A percentile compares a stretch with the other conserved stretches of the same genome.
Conservation (phyloP, 2,113 vertebrate species). For the Oryzias melastigma region DNA sequence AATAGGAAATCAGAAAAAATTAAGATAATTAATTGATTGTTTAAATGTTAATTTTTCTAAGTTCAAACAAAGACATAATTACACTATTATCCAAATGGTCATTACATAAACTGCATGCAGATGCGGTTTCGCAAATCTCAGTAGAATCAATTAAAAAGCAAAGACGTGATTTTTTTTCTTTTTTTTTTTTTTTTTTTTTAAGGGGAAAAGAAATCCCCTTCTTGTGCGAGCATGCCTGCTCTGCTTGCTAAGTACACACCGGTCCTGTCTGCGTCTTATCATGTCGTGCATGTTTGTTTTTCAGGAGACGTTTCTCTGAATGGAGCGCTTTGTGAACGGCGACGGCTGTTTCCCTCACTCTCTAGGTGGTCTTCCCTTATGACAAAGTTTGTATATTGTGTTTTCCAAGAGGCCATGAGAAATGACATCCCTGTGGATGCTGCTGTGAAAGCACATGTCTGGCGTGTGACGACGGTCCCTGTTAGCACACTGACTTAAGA, state of each 20-base stretch:
- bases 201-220: background rate
- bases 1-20: too few species aligned
- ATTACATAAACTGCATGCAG: too few species aligned
- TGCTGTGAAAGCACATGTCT: slow-evolving; percentile 36
- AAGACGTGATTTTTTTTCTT: too few species aligned
- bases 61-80: too few species aligned
- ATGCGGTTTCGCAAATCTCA: too few species aligned
- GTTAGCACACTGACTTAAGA: slow-evolving; percentile 30
- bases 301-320: slow-evolving; percentile 55
- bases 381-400: slow-evolving; percentile 74
- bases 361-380: slow-evolving; percentile 70
- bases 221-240: background rate
- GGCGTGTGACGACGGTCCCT: slow-evolving; percentile 38
- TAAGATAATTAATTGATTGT: too few species aligned
- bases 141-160: too few species aligned
- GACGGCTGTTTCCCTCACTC: slow-evolving; percentile 19
- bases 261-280: slow-evolving; percentile 39
- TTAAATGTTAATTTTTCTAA: too few species aligned
- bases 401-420: slow-evolving; percentile 77
- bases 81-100: too few species aligned
- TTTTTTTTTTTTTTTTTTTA: too few species aligned
- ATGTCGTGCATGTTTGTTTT: slow-evolving; percentile 67
- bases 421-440: slow-evolving; percentile 63
- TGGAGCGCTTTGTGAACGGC: slow-evolving; percentile 57
- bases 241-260: background rate